These are phyloP conservation scores for Glyptemys insculpta DNA, from an alignment of 2,797 vertebrate genomes.

Conservation along the genomic window DNA sequence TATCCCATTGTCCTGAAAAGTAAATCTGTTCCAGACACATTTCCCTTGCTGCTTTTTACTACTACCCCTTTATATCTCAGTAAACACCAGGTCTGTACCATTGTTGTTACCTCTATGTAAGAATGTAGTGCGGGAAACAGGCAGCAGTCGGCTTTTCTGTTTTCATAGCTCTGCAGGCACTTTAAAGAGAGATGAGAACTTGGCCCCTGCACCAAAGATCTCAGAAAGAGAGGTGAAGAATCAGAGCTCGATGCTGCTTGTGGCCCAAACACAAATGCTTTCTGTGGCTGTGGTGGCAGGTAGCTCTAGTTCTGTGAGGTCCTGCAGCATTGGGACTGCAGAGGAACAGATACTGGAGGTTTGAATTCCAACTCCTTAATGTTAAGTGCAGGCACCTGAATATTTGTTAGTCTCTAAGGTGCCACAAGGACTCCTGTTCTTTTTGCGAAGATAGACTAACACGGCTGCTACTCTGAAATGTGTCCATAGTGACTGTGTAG, in stretches of 20 bases:
- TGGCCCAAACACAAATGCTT: not conserved
- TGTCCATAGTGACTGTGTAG: not conserved
- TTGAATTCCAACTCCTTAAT: accelerated
- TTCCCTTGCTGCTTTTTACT: not conserved
- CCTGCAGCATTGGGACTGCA: accelerated
- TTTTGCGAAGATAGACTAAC: too few relatives aligned
- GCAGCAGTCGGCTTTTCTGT: not conserved
- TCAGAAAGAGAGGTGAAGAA: not conserved
- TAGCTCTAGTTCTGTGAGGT: not conserved
- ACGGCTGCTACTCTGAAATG: too few relatives aligned
- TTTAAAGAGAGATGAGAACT: not conserved
- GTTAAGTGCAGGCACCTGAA: not conserved
- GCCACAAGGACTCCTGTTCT: too few relatives aligned
- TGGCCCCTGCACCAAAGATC: not conserved
- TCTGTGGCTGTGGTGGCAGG: accelerated
- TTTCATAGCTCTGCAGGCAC: not conserved
- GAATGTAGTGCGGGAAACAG: not conserved
- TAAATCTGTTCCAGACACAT: not conserved
- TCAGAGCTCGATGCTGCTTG: accelerated
- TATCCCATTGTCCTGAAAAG: not conserved
- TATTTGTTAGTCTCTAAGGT: not conserved
- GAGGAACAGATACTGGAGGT: not conserved
- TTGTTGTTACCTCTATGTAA: not conserved
- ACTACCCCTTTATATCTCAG: not conserved
- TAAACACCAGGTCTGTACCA: not conserved